Conservation (phyloP, 2,888 invertebrate species). For the Drosophila barbarae region DNA sequence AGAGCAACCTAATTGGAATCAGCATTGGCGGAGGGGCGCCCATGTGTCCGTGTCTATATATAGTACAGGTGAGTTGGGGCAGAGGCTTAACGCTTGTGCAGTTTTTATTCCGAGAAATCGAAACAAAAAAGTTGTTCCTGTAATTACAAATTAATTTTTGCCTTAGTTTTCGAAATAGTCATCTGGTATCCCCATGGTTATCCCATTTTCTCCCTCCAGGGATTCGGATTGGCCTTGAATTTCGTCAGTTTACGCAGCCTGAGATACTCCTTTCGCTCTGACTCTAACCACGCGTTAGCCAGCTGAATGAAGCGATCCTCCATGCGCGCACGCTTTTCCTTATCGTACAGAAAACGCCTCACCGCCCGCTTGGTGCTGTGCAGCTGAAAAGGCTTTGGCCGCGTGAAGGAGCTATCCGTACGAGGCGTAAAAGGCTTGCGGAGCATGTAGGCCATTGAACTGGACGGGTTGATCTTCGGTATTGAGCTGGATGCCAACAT, state of each 20-base stretch:
- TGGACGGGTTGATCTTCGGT: constrained; percentile 12
- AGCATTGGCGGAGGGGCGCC: constrained; percentile 98
- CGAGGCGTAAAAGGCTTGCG: constrained; percentile 52
- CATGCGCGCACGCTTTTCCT: constrained; percentile 13
- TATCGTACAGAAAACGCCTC: constrained; percentile 42
- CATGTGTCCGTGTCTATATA: constrained; percentile 97
- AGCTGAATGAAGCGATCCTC: constrained; percentile 4
- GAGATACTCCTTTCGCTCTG: constrained; percentile 19
- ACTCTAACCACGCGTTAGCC: constrained; percentile 11
- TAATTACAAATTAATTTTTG: background rate
- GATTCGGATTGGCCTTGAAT: constrained; percentile 46
- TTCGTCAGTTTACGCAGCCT: constrained; percentile 42
- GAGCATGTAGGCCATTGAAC: constrained; percentile 18
- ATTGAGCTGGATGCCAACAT: background rate
- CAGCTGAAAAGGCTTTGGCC: constrained; percentile 47
- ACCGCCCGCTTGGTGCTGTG: constrained; percentile 36
- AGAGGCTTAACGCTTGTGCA: too few relatives aligned
- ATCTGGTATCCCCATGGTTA: too few relatives aligned
- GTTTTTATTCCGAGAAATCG: background rate
- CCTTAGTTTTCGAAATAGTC: background rate
- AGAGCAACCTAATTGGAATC: constrained; percentile 96
- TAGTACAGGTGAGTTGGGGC: constrained; percentile 88
- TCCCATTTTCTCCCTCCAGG: constrained; percentile 1
- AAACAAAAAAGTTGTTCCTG: background rate
- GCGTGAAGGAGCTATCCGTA: constrained; percentile 29